Conservation (phyloP, 2,888 invertebrate species). For the Drosophila nr. perissopoda region DNA sequence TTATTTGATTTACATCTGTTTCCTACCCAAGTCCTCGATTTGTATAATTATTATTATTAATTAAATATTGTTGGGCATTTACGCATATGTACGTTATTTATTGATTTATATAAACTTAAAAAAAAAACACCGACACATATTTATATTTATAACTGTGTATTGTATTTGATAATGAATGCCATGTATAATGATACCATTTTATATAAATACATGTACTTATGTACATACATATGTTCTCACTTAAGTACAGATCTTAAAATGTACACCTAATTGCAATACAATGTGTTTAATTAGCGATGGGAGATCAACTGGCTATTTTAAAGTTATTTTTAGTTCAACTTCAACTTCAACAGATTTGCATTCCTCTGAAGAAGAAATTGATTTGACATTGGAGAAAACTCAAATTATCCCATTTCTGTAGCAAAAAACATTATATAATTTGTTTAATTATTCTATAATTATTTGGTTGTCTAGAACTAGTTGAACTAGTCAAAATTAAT, state of each 20-base stretch:
- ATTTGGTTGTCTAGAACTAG: not conserved
- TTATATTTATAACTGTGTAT: conserved; percentile 22
- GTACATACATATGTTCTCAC: not conserved
- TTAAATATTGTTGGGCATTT: conserved; percentile 36
- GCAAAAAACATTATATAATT: not conserved
- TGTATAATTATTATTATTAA: conserved; percentile 9
- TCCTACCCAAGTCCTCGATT: not conserved
- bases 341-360: not conserved
- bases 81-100: conserved; percentile 18
- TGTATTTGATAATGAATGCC: conserved; percentile 30
- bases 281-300: conserved; percentile 20
- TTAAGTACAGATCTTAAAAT: conserved; percentile 22
- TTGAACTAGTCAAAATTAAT: not conserved
- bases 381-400: not conserved
- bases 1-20: conserved; percentile 10
- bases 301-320: not conserved
- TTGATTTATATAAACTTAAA: conserved; percentile 9
- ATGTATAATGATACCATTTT: conserved; percentile 28
- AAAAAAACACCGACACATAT: conserved; percentile 1
- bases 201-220: conserved; percentile 25
- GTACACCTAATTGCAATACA: conserved; percentile 19
- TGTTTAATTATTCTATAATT: not conserved
- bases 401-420: not conserved
- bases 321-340: not conserved
- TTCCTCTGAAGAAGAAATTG: not conserved